These are phyloP conservation scores for Zhuqinia jingwanae DNA, from an alignment of 2,888 invertebrate species.

Conservation along the genomic window DNA sequence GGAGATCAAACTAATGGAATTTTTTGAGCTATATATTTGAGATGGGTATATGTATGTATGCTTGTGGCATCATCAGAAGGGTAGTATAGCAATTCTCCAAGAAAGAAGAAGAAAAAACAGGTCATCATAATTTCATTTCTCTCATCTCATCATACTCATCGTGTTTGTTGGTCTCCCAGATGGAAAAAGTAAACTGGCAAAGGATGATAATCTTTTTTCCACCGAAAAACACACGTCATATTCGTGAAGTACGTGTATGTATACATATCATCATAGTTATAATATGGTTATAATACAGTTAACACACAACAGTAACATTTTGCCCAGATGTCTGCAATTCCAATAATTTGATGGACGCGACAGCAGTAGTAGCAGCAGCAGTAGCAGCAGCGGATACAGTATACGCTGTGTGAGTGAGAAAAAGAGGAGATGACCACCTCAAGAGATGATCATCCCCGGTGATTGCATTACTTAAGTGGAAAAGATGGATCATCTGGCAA, in stretches of 20 bases:
- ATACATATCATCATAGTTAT: background rate
- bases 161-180: slow-evolving; percentile 42
- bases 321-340: slow-evolving; percentile 67
- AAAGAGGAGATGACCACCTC: slow-evolving; percentile 65
- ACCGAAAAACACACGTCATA: slow-evolving; percentile 10
- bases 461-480: slow-evolving; percentile 71
- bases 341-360: slow-evolving; percentile 69
- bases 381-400: too few species aligned
- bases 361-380: slow-evolving; percentile 36
- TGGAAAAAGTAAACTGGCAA: slow-evolving; percentile 52
- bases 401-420: slow-evolving; percentile 7
- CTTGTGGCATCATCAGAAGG: slow-evolving; percentile 9
- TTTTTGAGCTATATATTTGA: slow-evolving; percentile 37
- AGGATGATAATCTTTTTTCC: slow-evolving; percentile 41
- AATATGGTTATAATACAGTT: slow-evolving; percentile 25
- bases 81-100: slow-evolving; percentile 18
- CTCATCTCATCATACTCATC: slow-evolving; percentile 33
- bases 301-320: slow-evolving; percentile 38
- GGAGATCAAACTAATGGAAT: slow-evolving; percentile 33
- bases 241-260: background rate
- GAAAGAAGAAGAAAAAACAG: slow-evolving; percentile 72
- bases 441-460: slow-evolving; percentile 71
- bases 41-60: too few species aligned
- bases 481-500: slow-evolving; percentile 71
- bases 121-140: slow-evolving; percentile 64